Base-by-base conservation (phyloP, 2,113 vertebrate genomes). In the Maccullochella peelii region DNA sequence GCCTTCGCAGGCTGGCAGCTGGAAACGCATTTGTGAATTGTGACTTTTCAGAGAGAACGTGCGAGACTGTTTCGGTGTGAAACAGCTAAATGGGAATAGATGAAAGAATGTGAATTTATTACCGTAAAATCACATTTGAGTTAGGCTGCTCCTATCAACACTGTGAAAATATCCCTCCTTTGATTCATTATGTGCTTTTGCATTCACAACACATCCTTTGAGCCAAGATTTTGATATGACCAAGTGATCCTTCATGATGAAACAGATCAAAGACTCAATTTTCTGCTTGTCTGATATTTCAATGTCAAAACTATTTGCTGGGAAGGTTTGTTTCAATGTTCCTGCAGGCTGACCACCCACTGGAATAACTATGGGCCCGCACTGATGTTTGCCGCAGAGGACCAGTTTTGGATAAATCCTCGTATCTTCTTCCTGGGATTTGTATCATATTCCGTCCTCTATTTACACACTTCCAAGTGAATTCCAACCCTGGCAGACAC, bases 231-330 rank as follows among this genome's bases (percentile, higher is more conserved):
- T 63, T 79, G 65, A 84, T 85, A 73, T 72, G 88, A 88, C 87
- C 75, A 44, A 82, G 81, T 42, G 80, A 86, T 89, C 72, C 72
- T 61, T 36, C 62, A 8, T 68, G 70, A 86, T 57, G 49, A 42
- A 84, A 75, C 55, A n/a, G 77, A 91, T 92, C 79, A 91, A 90
- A 89, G 68, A 79, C 79, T 70, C 74, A 72, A 89, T 88, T 88
- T 91, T 90, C 68, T 63, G 75, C 82, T 40, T 86, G 80, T 91
- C 79, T 81, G 85, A 84, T 66, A 44, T 89, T 77, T 87, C 78
- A 88, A 65, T 79, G 84, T 91, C 80, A 87, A 78, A 88, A 67
- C 84, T 74, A 73, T 88, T 85, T 80, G 38, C n/a, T 33, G 54
- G 38, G 70, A 65, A 71, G 74, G 68, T 79, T 89, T 82, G 70